Evolutionary conservation across 2,797 vertebrate species (phyloP).

Genomic region (Clarias platycephalus): DNA sequence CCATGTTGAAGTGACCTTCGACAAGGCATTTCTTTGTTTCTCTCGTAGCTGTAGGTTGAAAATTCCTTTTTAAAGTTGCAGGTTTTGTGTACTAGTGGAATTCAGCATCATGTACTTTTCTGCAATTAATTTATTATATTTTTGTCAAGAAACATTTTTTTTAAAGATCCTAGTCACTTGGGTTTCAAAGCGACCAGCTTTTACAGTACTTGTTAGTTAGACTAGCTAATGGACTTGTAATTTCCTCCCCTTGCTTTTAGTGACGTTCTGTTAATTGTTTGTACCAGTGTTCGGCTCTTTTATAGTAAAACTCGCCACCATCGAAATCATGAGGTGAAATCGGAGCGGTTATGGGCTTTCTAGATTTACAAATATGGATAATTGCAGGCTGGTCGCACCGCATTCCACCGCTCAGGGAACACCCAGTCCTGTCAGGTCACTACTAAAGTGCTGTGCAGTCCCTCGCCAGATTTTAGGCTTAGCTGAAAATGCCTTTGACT

Average conservation of each 20-base stretch:
- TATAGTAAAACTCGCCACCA: conserved; percentile 8
- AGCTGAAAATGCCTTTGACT: conserved; percentile 1
- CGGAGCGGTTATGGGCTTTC: conserved; percentile 42
- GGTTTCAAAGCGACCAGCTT: too few relatives aligned
- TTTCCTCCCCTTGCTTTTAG: background rate
- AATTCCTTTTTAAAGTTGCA: background rate
- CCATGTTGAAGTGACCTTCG: background rate
- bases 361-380: conserved; percentile 50
- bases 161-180: background rate
- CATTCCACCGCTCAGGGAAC: conserved; percentile 50
- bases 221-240: background rate
- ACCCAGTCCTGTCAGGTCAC: conserved; percentile 44
- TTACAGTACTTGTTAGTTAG: background rate
- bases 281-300: background rate
- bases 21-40: background rate
- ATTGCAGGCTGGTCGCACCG: conserved; percentile 44
- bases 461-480: conserved; percentile 9
- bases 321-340: conserved; percentile 41
- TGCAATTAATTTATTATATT: background rate
- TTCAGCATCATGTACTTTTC: background rate
- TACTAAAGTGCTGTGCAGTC: conserved; percentile 24
- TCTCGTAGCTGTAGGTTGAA: background rate
- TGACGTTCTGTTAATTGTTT: background rate
- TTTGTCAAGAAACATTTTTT: background rate
- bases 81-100: background rate